Base-by-base conservation (phyloP, 1,140 invertebrate genomes). In the Bombus sibiricus region DNA sequence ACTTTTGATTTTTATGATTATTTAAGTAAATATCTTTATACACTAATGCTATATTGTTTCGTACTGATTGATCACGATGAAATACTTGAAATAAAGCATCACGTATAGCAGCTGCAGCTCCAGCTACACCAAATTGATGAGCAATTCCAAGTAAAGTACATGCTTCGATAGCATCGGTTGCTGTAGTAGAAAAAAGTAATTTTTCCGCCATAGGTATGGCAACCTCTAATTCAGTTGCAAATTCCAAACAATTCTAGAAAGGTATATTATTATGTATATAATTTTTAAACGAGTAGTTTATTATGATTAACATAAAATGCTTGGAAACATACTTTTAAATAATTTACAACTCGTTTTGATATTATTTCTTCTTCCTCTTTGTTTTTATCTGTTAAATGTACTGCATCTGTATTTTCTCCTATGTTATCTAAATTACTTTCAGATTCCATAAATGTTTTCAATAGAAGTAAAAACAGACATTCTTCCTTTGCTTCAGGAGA, bases 101-200 rank as follows among this genome's bases (percentile, higher is more conserved):
- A 28, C 96, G 95, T 41, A 98, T 96, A 22, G 97, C 97, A 41
- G 94, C 88, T 90, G 97, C 96, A 22, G 97, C 97, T 13, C 97
- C 96, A 64, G 96, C 95, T 28, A 98, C 96, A 74, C 97, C 96
- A 93, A 98, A 98, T 91, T 98, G 96, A 92, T 97, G 97, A 8
- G 97, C 97, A 0, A 96, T 96, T 0, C 97, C 97, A 87, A 99
- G 97, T 92, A 99, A 98, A 75, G 98, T 96, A 68, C 98, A 97
- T 0, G 98, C 97, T 95, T 98, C 98, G 62, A 97, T 96, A 0
- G 98, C 97, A 93, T 98, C 98, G 2, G 97, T 96, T 1, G 96
- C 95, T 84, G 96, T 97, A 89, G 97, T 96, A 0, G 98, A 98
- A 88, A 97, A 96, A 4, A 98, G 94, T 88, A 98, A 94, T 25